Conservation (phyloP, 2,888 invertebrate species). For the Elgonia sp. region DNA sequence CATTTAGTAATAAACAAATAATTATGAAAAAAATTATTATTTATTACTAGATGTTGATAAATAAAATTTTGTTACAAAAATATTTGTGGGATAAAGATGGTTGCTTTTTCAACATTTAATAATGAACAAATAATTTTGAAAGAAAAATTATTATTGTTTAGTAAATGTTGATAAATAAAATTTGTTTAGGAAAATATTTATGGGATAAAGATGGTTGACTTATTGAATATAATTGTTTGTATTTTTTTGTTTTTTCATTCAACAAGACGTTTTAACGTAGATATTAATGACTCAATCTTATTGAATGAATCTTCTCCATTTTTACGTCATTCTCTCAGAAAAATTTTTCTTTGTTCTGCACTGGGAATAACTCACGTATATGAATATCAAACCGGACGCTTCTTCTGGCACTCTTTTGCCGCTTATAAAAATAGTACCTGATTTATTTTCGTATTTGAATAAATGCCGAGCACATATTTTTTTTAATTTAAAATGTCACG, state of each 20-base stretch:
- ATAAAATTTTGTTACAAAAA: too few species aligned
- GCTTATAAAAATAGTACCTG: slow-evolving; percentile 70
- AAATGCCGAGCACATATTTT: slow-evolving; percentile 46
- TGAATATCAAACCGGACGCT: slow-evolving; percentile 69
- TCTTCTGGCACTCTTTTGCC: slow-evolving; percentile 69
- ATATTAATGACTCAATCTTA: slow-evolving; percentile 52
- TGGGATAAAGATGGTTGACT: too few species aligned
- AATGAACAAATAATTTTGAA: too few species aligned
- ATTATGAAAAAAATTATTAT: too few species aligned
- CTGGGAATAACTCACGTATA: slow-evolving; percentile 51
- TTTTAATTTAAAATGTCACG: slow-evolving; percentile 34
- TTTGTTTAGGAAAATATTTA: too few species aligned
- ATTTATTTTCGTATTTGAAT: slow-evolving; percentile 72
- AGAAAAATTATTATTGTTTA: too few species aligned
- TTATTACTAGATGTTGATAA: too few species aligned
- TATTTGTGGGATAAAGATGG: too few species aligned
- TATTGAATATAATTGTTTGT: not conserved
- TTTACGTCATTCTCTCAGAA: slow-evolving; percentile 58
- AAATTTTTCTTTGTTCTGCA: slow-evolving; percentile 69
- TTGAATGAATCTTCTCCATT: slow-evolving; percentile 53
- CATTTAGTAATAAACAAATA: too few species aligned
- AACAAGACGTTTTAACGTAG: not conserved
- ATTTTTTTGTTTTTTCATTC: not conserved
- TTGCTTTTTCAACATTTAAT: too few species aligned
- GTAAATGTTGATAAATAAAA: too few species aligned